phyloP scores from a whole-genome alignment of 1,140 invertebrate species.

The Bursaphelenchus mucronatus region DNA sequence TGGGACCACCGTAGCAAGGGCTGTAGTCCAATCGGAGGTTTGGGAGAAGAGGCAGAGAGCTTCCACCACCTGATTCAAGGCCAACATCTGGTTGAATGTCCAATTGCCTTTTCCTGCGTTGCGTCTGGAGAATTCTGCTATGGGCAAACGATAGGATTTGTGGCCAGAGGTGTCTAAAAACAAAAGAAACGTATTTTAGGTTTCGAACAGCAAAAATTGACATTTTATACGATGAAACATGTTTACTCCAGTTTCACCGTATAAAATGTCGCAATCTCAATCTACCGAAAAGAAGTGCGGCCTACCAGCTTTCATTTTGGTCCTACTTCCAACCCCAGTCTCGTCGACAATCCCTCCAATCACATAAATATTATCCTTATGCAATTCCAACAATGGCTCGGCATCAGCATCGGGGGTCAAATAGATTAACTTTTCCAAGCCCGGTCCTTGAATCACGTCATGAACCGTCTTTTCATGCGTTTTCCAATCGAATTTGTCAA shows the following conservation, averaged over 20 bases:
- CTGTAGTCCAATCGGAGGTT: slow-evolving; percentile 3
- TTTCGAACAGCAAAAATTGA: too few species aligned
- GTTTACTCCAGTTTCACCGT: too few species aligned
- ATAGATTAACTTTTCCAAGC: slow-evolving; percentile 10
- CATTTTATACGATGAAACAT: too few species aligned
- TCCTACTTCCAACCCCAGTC: slow-evolving; percentile 21
- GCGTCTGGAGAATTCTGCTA: slow-evolving; percentile 9
- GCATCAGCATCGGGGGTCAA: slow-evolving; percentile 30
- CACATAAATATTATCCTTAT: slow-evolving; percentile 16
- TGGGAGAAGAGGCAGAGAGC: slow-evolving; percentile 16
- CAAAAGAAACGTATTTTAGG: background rate
- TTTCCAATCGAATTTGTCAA: slow-evolving; percentile 19
- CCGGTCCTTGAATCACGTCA: background rate
- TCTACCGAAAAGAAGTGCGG: background rate
- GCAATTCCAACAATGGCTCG: slow-evolving; percentile 12
- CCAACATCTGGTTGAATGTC: slow-evolving; percentile 19
- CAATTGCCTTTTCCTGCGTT: background rate
- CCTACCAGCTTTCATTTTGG: slow-evolving; percentile 22
- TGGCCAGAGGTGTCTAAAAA: slow-evolving; percentile 19
- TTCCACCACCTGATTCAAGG: slow-evolving; percentile 17
- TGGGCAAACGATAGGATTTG: slow-evolving; percentile 17
- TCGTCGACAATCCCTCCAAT: slow-evolving; percentile 30
- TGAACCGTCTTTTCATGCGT: slow-evolving; percentile 5
- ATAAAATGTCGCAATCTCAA: background rate
- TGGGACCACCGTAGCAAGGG: slow-evolving; percentile 11